Evolutionary conservation across 2,888 invertebrate species (phyloP), one percentile per base, ranked within the genome.

Genomic region (Marronus borbonicus): DNA sequence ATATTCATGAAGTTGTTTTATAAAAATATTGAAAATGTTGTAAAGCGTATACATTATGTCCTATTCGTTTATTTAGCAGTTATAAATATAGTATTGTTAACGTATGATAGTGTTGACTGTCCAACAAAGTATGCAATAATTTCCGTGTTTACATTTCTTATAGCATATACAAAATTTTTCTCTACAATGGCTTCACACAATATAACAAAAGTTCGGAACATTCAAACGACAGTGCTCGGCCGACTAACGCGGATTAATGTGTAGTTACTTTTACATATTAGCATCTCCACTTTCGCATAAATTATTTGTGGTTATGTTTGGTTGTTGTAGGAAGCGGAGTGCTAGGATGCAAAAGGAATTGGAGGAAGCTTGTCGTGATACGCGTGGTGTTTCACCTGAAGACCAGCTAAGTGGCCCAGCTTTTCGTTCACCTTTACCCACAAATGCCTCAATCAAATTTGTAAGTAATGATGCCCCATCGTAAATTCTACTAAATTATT

Each of bases 281-380:
- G 44, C 20, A 44, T 58, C 44, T 62, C 31, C 62, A 64, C 65
- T 76, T 64, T 76, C 24, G 5, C 12, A 52, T 49, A 36, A 24
- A 66, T 44, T 66, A 66, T 66, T 74, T 72, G 62, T 39, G 60
- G 60, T 31, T 24, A 76, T 76, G 64, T 77, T 74, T 66, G 52
- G 62, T 77, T 89, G 88, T 92, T 91, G 68, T 91, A 97, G 97
- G 89, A 95, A 95, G 90, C 93, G 95, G 86, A 95, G 95, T 88
- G 96, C 95, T 82, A 95, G 94, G 89, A 91, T 98, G 87, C 94
- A 96, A 86, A 94, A 95, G 87, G 97, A 98, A 85, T 89, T 98
- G 68, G 97, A 97, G 89, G 98, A 98, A 86, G 98, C 98, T 24
- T 96, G 96, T 81, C 94, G 94, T 86, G 95, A 95, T 81, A 91